Evolutionary conservation across 2,797 vertebrate genomes (phyloP), one percentile per base, ranked within the genome.

Genomic region (Otolemur crassicaudatus): DNA sequence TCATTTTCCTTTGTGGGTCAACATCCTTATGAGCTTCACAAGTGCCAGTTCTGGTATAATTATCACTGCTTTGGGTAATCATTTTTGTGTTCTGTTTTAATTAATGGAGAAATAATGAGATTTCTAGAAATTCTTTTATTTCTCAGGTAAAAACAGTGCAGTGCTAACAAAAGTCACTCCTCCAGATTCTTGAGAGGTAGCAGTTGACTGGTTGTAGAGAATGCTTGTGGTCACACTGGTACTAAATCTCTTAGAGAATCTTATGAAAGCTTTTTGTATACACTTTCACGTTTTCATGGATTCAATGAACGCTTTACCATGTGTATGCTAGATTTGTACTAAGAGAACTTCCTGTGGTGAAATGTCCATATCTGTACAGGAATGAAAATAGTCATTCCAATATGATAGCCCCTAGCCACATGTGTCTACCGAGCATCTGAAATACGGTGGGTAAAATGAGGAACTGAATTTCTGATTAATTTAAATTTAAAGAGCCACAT

Each of bases 41-140:
- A 56, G 10, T 3, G 37, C 53, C 56, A 37, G 34, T 23, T 73
- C 29, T 61, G 58, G 67, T 53, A 80, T 95, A 92, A 92, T 87
- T 76, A 83, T 80, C 61, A 79, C 60, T 46, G 63, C n/a, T 34
- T 43, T 87, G 37, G 58, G 53, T 81, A 65, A 61, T 69, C 40
- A 58, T 80, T 81, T 86, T 49, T 72, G 56, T 3, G 17, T 72
- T 49, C 69, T 72, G 49, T 85, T 92, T 96, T 91, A 85, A 92
- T 90, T 53, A 77, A 85, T 27, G 70, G n/a, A 96, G 40, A 67
- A 69, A 65, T 58, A 77, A 56, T 65, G 80, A 86, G 20, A 46
- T 77, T 92, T 85, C 53, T 63, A 60, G 56, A 13, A 10, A 56
- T 40, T 72, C 29, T 80, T 85, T 93, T 86, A 17, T 88, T 94